phyloP scores from a whole-genome alignment of 2,797 vertebrate genomes.

The Adelosebastes latens region DNA sequence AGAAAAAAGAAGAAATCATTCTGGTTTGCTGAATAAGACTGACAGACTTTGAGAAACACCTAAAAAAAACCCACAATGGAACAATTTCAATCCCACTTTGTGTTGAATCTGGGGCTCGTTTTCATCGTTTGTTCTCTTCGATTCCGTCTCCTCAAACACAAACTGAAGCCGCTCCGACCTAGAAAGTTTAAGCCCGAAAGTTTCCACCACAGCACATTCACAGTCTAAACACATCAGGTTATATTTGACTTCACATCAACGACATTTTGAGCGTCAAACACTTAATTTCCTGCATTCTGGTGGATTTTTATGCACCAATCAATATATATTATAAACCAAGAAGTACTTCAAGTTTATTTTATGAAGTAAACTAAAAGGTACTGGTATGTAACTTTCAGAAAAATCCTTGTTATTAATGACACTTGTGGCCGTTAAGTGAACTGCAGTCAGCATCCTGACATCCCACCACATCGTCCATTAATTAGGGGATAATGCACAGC shows the following conservation, averaged over 20 bases:
- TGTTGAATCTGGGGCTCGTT: slow-evolving; percentile 2
- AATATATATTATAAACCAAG: too few species aligned
- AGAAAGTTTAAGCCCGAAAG: not conserved
- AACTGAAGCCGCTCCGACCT: slow-evolving; percentile 3
- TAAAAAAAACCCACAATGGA: not conserved
- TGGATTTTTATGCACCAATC: too few species aligned
- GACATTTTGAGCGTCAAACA: too few species aligned
- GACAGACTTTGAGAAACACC: slow-evolving; percentile 18
- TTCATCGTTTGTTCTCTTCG: not conserved
- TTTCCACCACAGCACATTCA: not conserved
- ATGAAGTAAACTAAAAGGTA: too few species aligned
- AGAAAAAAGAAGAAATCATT: not conserved
- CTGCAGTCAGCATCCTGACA: too few species aligned
- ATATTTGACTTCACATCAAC: not conserved
- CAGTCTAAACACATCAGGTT: not conserved
- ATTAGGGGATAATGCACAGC: too few species aligned
- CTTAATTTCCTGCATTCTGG: too few species aligned
- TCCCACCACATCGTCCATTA: too few species aligned
- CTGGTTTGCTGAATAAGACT: not conserved
- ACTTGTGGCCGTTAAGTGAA: too few species aligned
- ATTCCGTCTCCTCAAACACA: not conserved
- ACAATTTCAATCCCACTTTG: not conserved
- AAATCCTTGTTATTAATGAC: too few species aligned
- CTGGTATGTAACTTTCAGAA: too few species aligned
- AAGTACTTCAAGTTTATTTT: too few species aligned